Percentiles rank a stretch among this genome's conserved stretches.
Conservation (phyloP, 2,113 vertebrate species). For the Protobothrops flavoviridis region DNA sequence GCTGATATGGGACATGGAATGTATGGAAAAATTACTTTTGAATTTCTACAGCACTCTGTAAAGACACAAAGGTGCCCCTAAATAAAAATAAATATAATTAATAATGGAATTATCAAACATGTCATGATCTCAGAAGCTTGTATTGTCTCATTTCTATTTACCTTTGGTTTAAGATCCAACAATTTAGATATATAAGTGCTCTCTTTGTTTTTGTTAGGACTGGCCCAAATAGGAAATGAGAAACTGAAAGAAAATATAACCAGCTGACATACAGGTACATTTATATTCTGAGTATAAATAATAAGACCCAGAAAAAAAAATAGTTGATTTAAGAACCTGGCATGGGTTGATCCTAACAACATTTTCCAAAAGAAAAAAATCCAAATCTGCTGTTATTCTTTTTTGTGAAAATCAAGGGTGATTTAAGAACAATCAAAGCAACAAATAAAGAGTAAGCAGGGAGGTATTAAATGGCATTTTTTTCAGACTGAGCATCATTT, state of each 20-base stretch:
- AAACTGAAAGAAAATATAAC: not conserved
- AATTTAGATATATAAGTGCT: not conserved
- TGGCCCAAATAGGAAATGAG: not conserved
- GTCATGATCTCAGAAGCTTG: not conserved
- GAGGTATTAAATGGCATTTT: not conserved
- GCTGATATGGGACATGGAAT: not conserved
- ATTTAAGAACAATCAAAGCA: not conserved
- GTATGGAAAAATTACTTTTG: not conserved
- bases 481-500: not conserved
- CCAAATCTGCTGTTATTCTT: not conserved
- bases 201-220: not conserved
- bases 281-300: not conserved
- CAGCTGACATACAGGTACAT: not conserved
- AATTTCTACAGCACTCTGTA: not conserved
- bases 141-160: not conserved
- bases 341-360: accelerated
- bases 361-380: not conserved
- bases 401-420: not conserved
- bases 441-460: not conserved
- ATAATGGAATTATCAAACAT: not conserved
- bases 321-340: not conserved
- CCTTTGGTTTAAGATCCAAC: not conserved
- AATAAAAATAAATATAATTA: accelerated
- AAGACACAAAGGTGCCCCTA: not conserved
- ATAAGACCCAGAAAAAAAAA: not conserved